Evolutionary conservation across 2,888 invertebrate species (phyloP).

Genomic region (Lasioglossum villosulum): DNA sequence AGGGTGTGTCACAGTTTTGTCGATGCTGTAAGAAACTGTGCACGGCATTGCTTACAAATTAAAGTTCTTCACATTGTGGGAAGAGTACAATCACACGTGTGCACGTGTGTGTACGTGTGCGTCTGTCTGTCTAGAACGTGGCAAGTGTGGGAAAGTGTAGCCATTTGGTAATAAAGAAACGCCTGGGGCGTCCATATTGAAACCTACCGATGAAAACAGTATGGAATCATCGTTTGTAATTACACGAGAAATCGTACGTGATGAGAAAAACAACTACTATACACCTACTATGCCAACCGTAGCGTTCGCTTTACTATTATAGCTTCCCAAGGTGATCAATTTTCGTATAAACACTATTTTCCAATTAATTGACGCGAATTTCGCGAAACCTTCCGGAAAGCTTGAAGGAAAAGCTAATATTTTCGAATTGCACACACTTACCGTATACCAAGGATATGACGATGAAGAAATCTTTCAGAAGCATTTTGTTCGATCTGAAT

Average conservation of each 20-base stretch:
- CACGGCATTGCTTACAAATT: slow-evolving; percentile 38
- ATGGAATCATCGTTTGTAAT: not conserved
- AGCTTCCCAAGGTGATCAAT: not conserved
- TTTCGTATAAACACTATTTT: not conserved
- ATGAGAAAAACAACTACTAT: not conserved
- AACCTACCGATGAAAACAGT: slow-evolving; percentile 40
- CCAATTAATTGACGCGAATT: not conserved
- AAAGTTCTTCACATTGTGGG: slow-evolving; percentile 26
- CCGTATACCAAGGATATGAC: slow-evolving; percentile 76
- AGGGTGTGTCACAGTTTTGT: slow-evolving; percentile 20
- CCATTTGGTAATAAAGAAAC: slow-evolving; percentile 63
- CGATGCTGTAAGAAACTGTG: slow-evolving; percentile 45
- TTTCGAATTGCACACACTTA: slow-evolving; percentile 53
- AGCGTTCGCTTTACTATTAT: not conserved
- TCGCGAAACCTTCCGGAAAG: not conserved
- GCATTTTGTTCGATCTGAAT: slow-evolving; percentile 76
- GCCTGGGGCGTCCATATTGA: slow-evolving; percentile 35
- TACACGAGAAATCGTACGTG: not conserved
- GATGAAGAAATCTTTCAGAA: slow-evolving; percentile 74
- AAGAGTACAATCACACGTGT: slow-evolving; percentile 23
- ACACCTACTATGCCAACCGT: not conserved
- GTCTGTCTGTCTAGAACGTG: slow-evolving; percentile 34
- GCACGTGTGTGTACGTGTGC: too few species aligned
- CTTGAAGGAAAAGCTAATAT: not conserved
- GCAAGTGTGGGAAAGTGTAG: slow-evolving; percentile 62